phyloP scores from a whole-genome alignment of 2,113 vertebrate species.

The Trogon surrucura region DNA sequence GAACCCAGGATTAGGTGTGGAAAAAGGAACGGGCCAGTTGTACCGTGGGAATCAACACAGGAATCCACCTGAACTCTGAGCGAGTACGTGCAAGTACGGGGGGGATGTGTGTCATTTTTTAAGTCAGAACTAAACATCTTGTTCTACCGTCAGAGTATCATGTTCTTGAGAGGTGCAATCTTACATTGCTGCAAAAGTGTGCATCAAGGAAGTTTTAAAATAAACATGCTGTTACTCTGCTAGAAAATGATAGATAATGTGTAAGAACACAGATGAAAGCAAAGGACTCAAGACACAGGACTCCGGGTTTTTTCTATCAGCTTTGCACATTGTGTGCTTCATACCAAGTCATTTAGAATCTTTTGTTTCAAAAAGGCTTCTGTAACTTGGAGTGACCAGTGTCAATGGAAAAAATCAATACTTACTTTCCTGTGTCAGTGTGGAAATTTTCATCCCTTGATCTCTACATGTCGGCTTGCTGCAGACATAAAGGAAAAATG shows the following conservation, averaged over 20 bases:
- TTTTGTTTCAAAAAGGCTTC: neutral
- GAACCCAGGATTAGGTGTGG: neutral
- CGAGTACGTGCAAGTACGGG: accelerated
- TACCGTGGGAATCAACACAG: neutral
- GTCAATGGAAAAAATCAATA: neutral
- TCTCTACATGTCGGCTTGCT: neutral
- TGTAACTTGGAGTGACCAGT: neutral
- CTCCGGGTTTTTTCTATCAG: neutral
- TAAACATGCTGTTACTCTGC: neutral
- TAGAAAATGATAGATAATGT: neutral
- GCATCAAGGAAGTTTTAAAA: neutral
- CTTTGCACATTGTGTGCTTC: neutral
- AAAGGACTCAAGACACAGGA: neutral
- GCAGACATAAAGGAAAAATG: neutral
- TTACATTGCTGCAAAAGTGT: neutral
- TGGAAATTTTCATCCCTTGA: neutral
- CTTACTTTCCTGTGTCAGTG: neutral
- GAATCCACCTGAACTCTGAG: neutral
- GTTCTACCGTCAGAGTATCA: accelerated
- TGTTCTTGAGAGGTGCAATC: neutral
- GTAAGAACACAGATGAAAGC: neutral
- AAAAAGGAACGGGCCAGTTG: neutral
- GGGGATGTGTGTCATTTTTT: neutral
- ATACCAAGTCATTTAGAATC: neutral
- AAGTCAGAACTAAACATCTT: neutral